A percentile compares a stretch with the other conserved stretches of the same genome.
Evolutionary conservation across 2,888 invertebrate genomes (phyloP).

Genomic region (Phengaris arion): DNA sequence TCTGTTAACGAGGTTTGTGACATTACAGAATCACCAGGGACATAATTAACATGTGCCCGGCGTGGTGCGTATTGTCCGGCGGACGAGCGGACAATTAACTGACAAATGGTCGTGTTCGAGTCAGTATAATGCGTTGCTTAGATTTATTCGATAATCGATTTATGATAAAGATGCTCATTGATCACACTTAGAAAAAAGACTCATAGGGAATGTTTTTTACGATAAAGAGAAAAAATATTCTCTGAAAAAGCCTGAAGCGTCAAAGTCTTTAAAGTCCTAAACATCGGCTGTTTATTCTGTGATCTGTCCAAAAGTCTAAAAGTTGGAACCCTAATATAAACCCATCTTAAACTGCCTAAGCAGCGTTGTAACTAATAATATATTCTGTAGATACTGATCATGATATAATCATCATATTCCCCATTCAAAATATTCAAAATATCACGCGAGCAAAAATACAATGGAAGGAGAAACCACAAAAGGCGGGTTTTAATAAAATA

Average conservation of each 20-base stretch:
- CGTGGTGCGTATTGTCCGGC: conserved; percentile 40
- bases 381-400: not conserved
- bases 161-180: not conserved
- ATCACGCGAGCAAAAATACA: conserved; percentile 5
- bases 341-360: too few species aligned
- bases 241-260: too few species aligned
- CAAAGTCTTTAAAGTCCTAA: too few species aligned
- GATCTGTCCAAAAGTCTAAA: too few species aligned
- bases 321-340: too few species aligned
- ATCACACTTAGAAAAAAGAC: too few species aligned
- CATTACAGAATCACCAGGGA: conserved; percentile 52
- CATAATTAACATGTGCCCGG: conserved; percentile 62
- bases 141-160: not conserved
- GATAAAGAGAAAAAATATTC: too few species aligned
- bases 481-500: conserved; percentile 34
- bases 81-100: conserved; percentile 49
- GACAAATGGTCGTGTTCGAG: conserved; percentile 44
- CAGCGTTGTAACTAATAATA: too few species aligned
- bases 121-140: not conserved
- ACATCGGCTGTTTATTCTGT: too few species aligned
- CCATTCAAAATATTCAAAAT: not conserved
- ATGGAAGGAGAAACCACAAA: not conserved
- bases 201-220: too few species aligned
- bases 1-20: conserved; percentile 58
- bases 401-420: not conserved